Conservation (phyloP, 2,888 invertebrate genomes). For the Mythimna lalbum region DNA sequence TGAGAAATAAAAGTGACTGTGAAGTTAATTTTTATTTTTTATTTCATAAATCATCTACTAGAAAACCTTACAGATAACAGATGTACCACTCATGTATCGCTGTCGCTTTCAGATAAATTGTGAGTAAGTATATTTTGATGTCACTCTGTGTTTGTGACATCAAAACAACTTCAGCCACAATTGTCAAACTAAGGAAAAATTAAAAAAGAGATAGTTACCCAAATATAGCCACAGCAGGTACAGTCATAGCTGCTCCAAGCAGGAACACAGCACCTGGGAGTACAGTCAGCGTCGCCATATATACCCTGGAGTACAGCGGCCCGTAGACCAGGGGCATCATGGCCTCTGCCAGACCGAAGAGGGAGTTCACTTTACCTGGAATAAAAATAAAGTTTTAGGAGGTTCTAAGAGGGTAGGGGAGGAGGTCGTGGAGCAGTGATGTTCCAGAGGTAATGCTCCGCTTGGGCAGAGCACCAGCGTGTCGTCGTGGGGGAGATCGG, state of each 20-base stretch:
- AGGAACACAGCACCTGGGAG: slow-evolving; percentile 93
- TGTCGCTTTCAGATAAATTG: no score
- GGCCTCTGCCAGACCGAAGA: slow-evolving; percentile 93
- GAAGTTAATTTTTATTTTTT: no score
- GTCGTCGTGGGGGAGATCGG: no score
- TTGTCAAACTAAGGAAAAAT: not conserved
- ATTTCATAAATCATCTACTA: no score
- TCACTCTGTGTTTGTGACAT: no score
- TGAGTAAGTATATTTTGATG: no score
- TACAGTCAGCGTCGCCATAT: slow-evolving; percentile 92
- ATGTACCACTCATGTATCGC: no score
- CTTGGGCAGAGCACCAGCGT: no score
- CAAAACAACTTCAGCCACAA: not conserved
- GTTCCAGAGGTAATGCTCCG: no score
- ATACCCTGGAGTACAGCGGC: slow-evolving; percentile 93
- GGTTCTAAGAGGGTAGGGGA: not conserved
- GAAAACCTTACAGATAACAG: no score
- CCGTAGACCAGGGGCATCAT: slow-evolving; percentile 94
- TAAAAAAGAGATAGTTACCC: slow-evolving; percentile 79
- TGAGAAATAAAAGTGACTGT: no score
- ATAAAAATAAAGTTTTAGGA: slow-evolving; percentile 1
- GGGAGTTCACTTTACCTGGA: slow-evolving; percentile 93
- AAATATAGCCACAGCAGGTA: slow-evolving; percentile 93
- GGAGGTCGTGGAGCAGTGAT: no score
- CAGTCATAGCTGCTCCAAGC: slow-evolving; percentile 92